Evolutionary conservation across 2,888 invertebrate genomes (phyloP).

Genomic region (Chymomyza caudatula): DNA sequence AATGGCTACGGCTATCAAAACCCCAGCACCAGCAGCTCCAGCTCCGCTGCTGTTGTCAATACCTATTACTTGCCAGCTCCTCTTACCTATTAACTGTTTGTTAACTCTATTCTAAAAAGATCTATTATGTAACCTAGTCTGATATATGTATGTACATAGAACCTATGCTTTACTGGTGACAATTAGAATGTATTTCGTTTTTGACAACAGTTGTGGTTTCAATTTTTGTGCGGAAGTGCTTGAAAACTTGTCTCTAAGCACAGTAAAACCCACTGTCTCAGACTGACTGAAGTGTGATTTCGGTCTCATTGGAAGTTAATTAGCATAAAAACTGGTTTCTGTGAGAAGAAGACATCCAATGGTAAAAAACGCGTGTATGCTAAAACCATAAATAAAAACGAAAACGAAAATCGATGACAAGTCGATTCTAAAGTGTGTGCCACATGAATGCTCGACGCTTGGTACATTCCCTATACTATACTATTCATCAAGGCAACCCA

Average conservation of each 20-base stretch:
- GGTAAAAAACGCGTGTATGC: too few species aligned
- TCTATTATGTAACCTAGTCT: conserved; percentile 10
- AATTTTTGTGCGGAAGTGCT: conserved; percentile 35
- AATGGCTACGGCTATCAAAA: conserved; percentile 38
- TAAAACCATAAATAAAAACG: conserved; percentile 3
- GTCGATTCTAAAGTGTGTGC: not conserved
- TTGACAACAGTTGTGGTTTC: conserved; percentile 2
- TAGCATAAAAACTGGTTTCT: conserved; percentile 47
- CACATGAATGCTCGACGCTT: not conserved
- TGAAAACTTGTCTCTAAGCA: not conserved
- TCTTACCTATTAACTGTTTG: conserved; percentile 13
- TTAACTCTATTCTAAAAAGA: conserved; percentile 1
- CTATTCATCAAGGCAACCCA: conserved; percentile 13
- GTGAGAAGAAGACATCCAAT: conserved; percentile 11
- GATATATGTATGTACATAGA: conserved; percentile 3
- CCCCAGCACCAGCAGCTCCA: conserved; percentile 13
- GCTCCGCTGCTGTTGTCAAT: not conserved
- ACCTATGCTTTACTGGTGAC: conserved; percentile 12
- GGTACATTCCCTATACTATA: conserved; percentile 23
- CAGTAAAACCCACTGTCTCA: not conserved
- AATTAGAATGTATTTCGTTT: conserved; percentile 22
- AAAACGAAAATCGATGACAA: not conserved
- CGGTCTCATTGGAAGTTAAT: conserved; percentile 34
- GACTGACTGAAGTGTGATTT: conserved; percentile 33
- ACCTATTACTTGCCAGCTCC: conserved; percentile 33